Conservation (phyloP, 1,140 invertebrate genomes). For the Branchinecta lindahli region DNA sequence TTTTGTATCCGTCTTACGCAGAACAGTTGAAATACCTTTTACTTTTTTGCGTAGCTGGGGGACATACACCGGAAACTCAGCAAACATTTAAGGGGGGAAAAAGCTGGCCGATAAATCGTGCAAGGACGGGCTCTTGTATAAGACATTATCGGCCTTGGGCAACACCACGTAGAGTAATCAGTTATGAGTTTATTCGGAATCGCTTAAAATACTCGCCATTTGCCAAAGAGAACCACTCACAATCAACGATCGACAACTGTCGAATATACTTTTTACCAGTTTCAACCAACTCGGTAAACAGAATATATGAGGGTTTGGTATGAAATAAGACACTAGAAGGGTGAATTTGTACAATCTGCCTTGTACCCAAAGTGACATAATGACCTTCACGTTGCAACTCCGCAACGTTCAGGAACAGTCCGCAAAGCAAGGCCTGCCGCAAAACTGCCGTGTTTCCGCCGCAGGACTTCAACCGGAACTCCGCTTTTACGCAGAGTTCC, state of each 20-base stretch:
- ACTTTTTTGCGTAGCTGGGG: too few species aligned
- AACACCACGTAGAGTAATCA: too few species aligned
- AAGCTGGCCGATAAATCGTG: too few species aligned
- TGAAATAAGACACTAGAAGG: slow-evolving; percentile 61
- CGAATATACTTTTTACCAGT: slow-evolving; percentile 70
- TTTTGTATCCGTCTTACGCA: too few species aligned
- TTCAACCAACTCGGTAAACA: slow-evolving; percentile 77
- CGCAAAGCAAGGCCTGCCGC: slow-evolving; percentile 59
- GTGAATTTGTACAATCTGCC: slow-evolving; percentile 57
- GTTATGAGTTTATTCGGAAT: neutral
- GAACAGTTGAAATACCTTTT: too few species aligned
- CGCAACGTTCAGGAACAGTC: slow-evolving; percentile 78
- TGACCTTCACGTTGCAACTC: slow-evolving; percentile 54
- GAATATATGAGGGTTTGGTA: slow-evolving; percentile 54
- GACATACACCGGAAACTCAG: too few species aligned
- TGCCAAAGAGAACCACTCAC: slow-evolving; percentile 44
- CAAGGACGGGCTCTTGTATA: too few species aligned
- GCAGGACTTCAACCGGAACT: slow-evolving; percentile 50
- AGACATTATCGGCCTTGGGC: too few species aligned
- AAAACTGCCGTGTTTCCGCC: slow-evolving; percentile 52
- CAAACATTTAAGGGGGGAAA: too few species aligned
- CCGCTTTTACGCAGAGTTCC: slow-evolving; percentile 52
- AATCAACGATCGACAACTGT: slow-evolving; percentile 50
- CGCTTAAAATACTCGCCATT: neutral
- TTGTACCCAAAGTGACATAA: slow-evolving; percentile 48